These are phyloP conservation scores for Macrobrachium nipponense DNA, from an alignment of 1,140 invertebrate genomes.

Conservation along the genomic window DNA sequence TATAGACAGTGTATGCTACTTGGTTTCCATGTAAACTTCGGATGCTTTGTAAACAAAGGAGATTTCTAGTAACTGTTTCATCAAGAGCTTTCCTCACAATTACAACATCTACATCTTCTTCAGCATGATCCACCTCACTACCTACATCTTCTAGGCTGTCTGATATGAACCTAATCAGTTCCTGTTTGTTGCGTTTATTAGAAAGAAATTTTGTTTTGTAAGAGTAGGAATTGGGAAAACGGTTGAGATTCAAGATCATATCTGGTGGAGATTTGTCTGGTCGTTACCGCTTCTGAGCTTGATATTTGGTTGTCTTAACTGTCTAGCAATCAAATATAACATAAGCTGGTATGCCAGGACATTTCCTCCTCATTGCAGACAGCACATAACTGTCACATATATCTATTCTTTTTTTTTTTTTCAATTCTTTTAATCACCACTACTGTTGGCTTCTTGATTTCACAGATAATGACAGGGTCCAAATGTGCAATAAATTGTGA, in stretches of 20 bases:
- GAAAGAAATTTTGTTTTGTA: slow-evolving; percentile 14
- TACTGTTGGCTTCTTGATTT: too few species aligned
- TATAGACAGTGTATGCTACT: too few species aligned
- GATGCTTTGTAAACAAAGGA: too few species aligned
- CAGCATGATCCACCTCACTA: too few species aligned
- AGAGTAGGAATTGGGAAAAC: not conserved
- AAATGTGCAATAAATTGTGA: too few species aligned
- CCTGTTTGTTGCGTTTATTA: slow-evolving; percentile 2
- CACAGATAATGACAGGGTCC: too few species aligned
- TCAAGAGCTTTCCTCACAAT: too few species aligned
- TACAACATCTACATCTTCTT: too few species aligned
- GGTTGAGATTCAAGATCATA: slow-evolving; percentile 1
- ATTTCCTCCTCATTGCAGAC: not conserved
- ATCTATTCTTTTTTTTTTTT: not conserved
- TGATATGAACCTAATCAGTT: slow-evolving; percentile 8
- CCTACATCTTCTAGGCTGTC: too few species aligned
- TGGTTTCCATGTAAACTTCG: too few species aligned
- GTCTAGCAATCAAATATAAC: slow-evolving; percentile 2
- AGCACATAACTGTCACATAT: not conserved
- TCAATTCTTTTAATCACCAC: not conserved
- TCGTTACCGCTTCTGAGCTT: not conserved
- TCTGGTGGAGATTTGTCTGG: slow-evolving; percentile 9
- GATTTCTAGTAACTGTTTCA: too few species aligned
- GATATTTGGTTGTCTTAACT: slow-evolving; percentile 8
- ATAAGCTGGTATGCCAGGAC: not conserved